A percentile compares a stretch with the other conserved stretches of the same genome.
phyloP scores from a whole-genome alignment of 1,140 invertebrate species.

The Mizuhopecten yessoensis region DNA sequence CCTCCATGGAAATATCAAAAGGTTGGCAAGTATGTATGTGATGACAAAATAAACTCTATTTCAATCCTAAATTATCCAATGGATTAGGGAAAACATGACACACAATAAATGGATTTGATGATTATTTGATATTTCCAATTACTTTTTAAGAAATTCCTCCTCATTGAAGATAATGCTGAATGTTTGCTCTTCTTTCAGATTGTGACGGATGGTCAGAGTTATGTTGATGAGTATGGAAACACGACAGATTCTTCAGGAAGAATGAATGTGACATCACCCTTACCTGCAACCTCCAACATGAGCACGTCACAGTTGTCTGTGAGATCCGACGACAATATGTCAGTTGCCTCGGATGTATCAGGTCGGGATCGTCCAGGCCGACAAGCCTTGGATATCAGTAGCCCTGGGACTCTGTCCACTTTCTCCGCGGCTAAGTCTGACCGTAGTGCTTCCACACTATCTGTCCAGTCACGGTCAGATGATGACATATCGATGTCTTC shows the following conservation, averaged over 20 bases:
- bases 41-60: too few relatives aligned
- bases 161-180: not conserved
- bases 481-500: conserved; percentile 46
- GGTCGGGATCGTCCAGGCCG: not conserved
- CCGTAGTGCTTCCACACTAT: conserved; percentile 43
- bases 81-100: not conserved
- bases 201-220: conserved; percentile 16
- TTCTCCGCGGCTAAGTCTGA: conserved; percentile 43
- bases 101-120: not conserved
- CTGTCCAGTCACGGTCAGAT: conserved; percentile 26
- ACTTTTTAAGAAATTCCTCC: not conserved
- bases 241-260: not conserved
- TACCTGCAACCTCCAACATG: not conserved
- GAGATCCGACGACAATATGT: not conserved
- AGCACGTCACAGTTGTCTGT: not conserved
- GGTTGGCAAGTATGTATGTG: too few relatives aligned
- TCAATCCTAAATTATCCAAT: not conserved
- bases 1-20: too few relatives aligned
- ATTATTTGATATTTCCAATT: too few relatives aligned
- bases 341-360: not conserved
- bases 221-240: conserved; percentile 6
- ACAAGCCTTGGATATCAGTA: not conserved
- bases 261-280: not conserved
- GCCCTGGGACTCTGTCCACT: conserved; percentile 3
- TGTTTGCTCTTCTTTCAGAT: not conserved